These are phyloP conservation scores for Spatula clypeata DNA, from an alignment of 2,797 vertebrate species.

Conservation along the genomic window DNA sequence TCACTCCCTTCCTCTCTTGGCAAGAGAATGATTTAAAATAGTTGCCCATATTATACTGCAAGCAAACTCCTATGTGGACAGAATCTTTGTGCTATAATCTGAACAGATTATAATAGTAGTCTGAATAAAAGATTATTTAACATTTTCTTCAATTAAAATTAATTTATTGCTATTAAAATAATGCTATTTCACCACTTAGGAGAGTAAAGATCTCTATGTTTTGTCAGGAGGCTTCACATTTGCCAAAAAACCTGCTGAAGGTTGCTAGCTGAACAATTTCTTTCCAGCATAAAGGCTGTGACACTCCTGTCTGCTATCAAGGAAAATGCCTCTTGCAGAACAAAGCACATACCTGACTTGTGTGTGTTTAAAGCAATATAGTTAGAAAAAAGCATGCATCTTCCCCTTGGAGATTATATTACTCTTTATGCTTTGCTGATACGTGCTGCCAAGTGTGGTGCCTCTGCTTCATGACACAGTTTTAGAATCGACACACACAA, in stretches of 20 bases:
- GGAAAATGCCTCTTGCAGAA: not conserved
- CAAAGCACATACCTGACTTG: not conserved
- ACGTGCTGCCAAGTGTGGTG: not conserved
- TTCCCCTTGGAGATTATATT: too few relatives aligned
- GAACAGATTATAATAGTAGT: not conserved
- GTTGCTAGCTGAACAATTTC: not conserved
- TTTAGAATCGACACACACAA: not conserved
- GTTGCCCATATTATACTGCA: not conserved
- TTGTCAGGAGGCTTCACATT: slow-evolving; percentile 23
- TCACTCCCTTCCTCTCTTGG: not conserved
- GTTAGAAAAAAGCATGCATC: not conserved
- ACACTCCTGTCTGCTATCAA: not conserved
- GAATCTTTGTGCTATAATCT: slow-evolving; percentile 59
- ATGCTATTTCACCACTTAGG: slow-evolving; percentile 18
- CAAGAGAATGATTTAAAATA: not conserved
- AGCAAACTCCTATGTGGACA: not conserved
- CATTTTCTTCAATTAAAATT: slow-evolving; percentile 53
- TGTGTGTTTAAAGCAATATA: not conserved
- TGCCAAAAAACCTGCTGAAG: not conserved
- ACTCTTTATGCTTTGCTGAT: not conserved
- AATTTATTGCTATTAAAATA: not conserved
- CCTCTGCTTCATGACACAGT: not conserved
- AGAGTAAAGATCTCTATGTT: slow-evolving; percentile 37
- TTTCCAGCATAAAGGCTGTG: not conserved
- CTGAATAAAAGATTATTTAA: slow-evolving; percentile 49